Conservation (phyloP, 2,888 invertebrate genomes). For the Notocelia uddmanniana region DNA sequence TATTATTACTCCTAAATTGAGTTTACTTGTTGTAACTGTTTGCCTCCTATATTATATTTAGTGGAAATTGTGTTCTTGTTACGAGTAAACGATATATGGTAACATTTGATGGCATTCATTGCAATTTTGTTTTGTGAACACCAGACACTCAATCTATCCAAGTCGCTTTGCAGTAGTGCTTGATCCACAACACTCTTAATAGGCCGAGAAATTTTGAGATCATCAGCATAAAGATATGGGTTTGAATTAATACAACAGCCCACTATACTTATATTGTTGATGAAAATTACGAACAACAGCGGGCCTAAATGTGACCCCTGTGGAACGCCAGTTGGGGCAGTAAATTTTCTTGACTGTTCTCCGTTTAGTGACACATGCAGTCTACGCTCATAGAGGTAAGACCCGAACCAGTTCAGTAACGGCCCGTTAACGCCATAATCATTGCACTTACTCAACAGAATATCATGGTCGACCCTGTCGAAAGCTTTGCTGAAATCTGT, state of each 20-base stretch:
- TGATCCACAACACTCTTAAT: background rate
- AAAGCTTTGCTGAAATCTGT: constrained; percentile 3
- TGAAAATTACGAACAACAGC: too few species aligned
- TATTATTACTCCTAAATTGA: background rate
- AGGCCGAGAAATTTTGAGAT: background rate
- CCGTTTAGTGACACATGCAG: too few species aligned
- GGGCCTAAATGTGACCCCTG: too few species aligned
- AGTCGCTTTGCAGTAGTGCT: background rate
- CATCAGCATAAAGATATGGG: constrained; percentile 6
- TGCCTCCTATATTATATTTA: background rate
- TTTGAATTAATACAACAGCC: background rate
- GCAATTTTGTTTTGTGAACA: background rate
- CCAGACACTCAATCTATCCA: background rate
- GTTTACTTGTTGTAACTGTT: background rate
- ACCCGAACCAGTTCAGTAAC: constrained; percentile 3
- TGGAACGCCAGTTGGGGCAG: too few species aligned
- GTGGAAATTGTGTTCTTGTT: background rate
- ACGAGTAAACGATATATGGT: background rate
- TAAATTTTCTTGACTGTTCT: too few species aligned
- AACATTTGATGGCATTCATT: background rate
- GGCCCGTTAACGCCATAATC: constrained; percentile 2
- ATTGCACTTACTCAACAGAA: background rate
- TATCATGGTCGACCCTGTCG: background rate
- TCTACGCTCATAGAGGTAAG: too few species aligned
- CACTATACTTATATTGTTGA: background rate